These are phyloP conservation scores for Dipodomys ordii DNA, from an alignment of 2,113 vertebrate genomes.

Conservation along the genomic window DNA sequence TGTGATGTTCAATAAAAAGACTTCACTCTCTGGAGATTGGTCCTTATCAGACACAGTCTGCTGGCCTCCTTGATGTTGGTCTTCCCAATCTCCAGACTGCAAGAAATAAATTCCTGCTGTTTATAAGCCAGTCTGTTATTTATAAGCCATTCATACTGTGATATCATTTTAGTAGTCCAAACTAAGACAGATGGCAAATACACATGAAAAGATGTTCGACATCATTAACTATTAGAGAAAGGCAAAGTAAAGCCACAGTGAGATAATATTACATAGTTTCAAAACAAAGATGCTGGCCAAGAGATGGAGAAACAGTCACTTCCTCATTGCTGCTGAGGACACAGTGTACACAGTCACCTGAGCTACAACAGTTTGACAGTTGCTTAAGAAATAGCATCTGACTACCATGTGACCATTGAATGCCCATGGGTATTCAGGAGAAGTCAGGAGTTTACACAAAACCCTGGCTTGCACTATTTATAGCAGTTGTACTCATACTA, in stretches of 20 bases:
- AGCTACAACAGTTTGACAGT: neutral
- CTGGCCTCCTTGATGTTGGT: neutral
- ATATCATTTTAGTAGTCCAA: neutral
- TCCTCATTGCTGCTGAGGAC: neutral
- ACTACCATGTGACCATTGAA: neutral
- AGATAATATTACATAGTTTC: neutral
- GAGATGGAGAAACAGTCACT: neutral
- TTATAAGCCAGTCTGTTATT: neutral
- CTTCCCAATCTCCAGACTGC: neutral
- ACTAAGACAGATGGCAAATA: neutral
- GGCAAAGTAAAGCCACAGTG: neutral
- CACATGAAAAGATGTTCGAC: neutral
- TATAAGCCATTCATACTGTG: neutral
- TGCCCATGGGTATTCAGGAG: constrained; percentile 2
- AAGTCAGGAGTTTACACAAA: constrained; percentile 7
- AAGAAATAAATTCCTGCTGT: neutral
- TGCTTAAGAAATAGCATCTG: neutral
- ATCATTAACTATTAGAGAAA: neutral
- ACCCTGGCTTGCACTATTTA: neutral
- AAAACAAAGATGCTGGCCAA: neutral
- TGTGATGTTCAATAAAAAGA: neutral
- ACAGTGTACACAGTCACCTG: neutral
- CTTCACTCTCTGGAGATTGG: neutral
- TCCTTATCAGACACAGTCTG: neutral
- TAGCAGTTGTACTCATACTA: constrained; percentile 23